phyloP scores from a whole-genome alignment of 2,113 vertebrate genomes.

The Planiliza haematocheilus region DNA sequence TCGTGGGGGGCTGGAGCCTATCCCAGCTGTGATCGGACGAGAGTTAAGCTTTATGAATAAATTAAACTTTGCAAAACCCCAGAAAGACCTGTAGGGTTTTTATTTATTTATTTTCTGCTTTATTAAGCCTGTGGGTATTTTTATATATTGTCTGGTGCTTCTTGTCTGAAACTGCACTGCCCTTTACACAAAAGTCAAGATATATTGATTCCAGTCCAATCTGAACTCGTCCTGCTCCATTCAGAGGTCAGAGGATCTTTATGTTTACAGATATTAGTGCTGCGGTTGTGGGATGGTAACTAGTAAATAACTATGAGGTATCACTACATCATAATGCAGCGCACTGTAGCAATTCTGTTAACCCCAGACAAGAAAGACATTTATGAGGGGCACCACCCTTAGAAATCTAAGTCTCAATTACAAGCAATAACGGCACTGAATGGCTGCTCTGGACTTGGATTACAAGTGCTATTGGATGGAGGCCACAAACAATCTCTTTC shows the following conservation, averaged over 20 bases:
- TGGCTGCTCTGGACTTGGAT: slow-evolving; percentile 59
- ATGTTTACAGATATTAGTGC: background rate
- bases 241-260: background rate
- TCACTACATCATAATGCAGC: slow-evolving; percentile 18
- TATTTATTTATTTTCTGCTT: background rate
- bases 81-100: background rate
- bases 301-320: background rate
- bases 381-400: slow-evolving; percentile 38
- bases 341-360: slow-evolving; percentile 12
- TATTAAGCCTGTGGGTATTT: background rate
- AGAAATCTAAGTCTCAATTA: slow-evolving; percentile 57
- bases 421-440: slow-evolving; percentile 61
- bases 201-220: slow-evolving; percentile 9
- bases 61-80: background rate
- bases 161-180: background rate
- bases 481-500: slow-evolving; percentile 16
- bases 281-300: background rate
- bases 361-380: slow-evolving; percentile 16
- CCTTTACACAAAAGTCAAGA: background rate
- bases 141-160: background rate
- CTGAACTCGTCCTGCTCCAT: no score
- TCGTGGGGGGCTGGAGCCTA: no score
- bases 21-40: no score
- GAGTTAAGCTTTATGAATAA: slow-evolving; percentile 11
- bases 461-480: slow-evolving; percentile 46